These are phyloP conservation scores for Arctia plantaginis DNA, from an alignment of 2,888 invertebrate genomes.

Conservation along the genomic window DNA sequence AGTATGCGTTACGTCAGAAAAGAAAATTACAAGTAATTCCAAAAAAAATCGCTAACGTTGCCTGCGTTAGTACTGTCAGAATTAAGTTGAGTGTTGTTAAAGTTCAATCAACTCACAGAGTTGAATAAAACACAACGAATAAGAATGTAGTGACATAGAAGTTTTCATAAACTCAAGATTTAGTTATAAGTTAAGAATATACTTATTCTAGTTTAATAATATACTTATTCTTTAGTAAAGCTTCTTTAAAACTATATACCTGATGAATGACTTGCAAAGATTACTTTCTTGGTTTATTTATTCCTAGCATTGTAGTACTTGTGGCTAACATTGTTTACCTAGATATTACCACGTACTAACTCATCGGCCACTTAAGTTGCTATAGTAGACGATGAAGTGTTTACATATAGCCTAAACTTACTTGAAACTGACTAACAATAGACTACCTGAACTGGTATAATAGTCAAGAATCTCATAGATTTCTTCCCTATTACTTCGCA, in stretches of 20 bases:
- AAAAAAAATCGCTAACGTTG: background rate
- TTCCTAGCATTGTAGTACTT: background rate
- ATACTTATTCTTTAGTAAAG: background rate
- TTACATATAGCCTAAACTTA: background rate
- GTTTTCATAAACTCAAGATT: slow-evolving; percentile 59
- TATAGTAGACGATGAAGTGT: background rate
- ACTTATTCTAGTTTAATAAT: background rate
- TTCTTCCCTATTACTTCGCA: background rate
- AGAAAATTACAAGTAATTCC: background rate
- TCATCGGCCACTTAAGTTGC: background rate
- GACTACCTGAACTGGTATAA: background rate
- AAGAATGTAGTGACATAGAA: slow-evolving; percentile 50
- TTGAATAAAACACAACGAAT: slow-evolving; percentile 61
- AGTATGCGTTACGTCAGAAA: background rate
- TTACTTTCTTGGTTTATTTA: background rate
- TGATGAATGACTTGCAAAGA: background rate
- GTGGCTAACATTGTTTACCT: background rate
- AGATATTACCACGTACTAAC: background rate
- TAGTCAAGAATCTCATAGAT: background rate
- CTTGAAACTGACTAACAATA: background rate
- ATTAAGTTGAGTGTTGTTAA: background rate
- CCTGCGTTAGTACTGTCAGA: background rate
- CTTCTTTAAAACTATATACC: background rate
- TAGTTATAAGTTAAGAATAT: background rate
- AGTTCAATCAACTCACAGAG: slow-evolving; percentile 45